Evolutionary conservation across 2,113 vertebrate species (phyloP).

Genomic region (Ciconia maguari): DNA sequence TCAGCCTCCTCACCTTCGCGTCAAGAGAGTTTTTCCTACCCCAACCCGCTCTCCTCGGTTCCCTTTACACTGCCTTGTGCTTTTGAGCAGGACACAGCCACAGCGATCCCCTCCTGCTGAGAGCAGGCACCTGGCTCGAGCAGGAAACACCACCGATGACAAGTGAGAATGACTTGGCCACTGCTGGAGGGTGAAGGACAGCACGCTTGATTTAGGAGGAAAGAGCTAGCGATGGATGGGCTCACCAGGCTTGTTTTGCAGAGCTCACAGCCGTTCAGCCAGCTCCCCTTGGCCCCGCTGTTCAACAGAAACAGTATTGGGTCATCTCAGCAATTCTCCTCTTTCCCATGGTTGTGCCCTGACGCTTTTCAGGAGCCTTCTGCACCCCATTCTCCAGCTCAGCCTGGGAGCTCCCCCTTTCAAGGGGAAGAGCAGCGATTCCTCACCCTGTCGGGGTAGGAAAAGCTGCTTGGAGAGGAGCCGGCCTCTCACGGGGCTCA

Average conservation of each 20-base stretch:
- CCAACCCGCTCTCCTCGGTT: not conserved
- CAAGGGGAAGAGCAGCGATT: not conserved
- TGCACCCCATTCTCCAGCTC: not conserved
- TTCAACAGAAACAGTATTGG: not conserved
- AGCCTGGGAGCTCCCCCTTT: not conserved
- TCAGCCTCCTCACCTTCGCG: not conserved
- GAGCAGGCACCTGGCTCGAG: not conserved
- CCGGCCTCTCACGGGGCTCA: not conserved
- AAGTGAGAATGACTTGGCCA: not conserved
- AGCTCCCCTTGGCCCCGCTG: not conserved
- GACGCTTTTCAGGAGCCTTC: not conserved
- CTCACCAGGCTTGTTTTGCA: not conserved
- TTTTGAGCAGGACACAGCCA: not conserved
- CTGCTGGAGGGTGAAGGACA: not conserved
- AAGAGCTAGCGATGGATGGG: not conserved
- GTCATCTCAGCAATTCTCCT: not conserved
- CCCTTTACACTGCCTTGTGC: not conserved
- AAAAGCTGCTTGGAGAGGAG: not conserved
- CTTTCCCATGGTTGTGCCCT: not conserved
- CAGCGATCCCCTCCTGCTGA: rapidly evolving
- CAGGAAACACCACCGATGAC: rapidly evolving
- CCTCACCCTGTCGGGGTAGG: not conserved
- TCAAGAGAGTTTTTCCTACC: not conserved
- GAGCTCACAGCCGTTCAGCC: not conserved
- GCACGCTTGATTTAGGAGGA: not conserved